Base-by-base conservation (phyloP, 2,113 vertebrate genomes). In the Macquaria australasica region DNA sequence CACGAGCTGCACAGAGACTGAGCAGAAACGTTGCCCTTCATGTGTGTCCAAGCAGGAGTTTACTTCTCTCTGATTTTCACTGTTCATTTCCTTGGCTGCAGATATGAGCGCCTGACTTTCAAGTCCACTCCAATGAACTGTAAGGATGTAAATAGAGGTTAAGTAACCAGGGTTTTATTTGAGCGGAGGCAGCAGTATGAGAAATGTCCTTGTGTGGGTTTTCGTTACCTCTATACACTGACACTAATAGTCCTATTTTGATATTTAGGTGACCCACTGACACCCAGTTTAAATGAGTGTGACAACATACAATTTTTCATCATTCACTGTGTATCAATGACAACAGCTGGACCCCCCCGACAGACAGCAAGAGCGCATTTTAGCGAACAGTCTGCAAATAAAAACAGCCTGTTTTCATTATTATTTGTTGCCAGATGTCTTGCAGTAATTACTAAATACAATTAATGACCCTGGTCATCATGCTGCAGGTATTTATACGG, bases 381-480 rank as follows among this genome's bases (percentile, higher is more conserved):
- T 2, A 72, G 20, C 50, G 43, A 72, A 55, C 59, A 23, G 60
- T 68, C 39, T 18, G 43, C 51, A 60, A 87, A 77, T 79, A 76
- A 81, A 74, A 79, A 70, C 76, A 70, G 72, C 71, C 74, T 48
- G 25, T 78, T 82, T 73, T 83, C 70, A 63, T 90, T 89, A 84
- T 71, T 68, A 89, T 83, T 80, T 74, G 18, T 34, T 69, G 67
- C 77, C 79, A 81, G 59, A 70, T 87, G 84, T 62, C 53, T 14
- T 55, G 37, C 79, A 39, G 85, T 90, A 84, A 90, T 91, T 87
- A 87, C 73, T 77, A 83, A 86, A 81, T 79, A 89, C 84, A 84
- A 84, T 87, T 87, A 91, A 89, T 86, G 89, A 87, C 85, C 74
- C 80, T 25, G 70, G 84, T 85, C 78, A 87, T 84, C 89, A 82